A percentile compares a stretch with the other conserved stretches of the same genome.
phyloP scores from a whole-genome alignment of 92 coral and sea anemone genomes.

The Umimayanthus chanpuru region DNA sequence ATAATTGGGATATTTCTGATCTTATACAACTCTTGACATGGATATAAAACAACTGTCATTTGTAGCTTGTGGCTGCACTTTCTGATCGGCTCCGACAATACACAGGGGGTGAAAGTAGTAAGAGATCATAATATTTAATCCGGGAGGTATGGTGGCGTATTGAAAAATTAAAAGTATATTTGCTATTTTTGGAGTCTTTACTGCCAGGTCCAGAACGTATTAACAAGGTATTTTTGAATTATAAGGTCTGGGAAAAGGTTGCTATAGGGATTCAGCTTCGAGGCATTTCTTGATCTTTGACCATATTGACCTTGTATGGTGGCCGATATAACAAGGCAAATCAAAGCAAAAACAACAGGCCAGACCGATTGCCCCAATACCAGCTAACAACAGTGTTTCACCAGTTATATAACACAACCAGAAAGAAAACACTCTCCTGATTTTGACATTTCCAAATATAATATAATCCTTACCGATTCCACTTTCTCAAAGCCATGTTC shows the following conservation, averaged over 20 bases:
- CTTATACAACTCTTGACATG: neutral
- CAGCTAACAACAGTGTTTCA: slow-evolving; percentile 34
- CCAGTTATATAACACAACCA: slow-evolving; percentile 28
- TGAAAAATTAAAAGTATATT: slow-evolving; percentile 36
- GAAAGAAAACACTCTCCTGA: slow-evolving; percentile 20
- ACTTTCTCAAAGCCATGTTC: slow-evolving; percentile 93
- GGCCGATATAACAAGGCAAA: slow-evolving; percentile 40
- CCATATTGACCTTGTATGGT: slow-evolving; percentile 44
- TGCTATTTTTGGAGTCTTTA: slow-evolving; percentile 28
- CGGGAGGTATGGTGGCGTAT: slow-evolving; percentile 46
- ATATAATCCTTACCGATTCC: slow-evolving; percentile 76
- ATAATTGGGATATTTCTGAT: neutral
- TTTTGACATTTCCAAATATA: slow-evolving; percentile 26
- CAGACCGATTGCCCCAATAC: slow-evolving; percentile 7
- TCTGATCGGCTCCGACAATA: slow-evolving; percentile 24
- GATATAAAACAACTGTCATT: slow-evolving; percentile 19
- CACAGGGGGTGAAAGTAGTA: slow-evolving; percentile 33
- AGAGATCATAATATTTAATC: slow-evolving; percentile 80
- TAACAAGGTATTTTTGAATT: neutral
- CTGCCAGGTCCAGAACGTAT: neutral
- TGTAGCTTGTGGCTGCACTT: slow-evolving; percentile 54
- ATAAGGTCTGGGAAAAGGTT: neutral
- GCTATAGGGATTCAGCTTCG: neutral
- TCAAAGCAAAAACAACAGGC: slow-evolving; percentile 17
- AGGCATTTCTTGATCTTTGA: slow-evolving; percentile 31